Conservation (phyloP, 2,113 vertebrate species). For the Sinosuthora webbiana region DNA sequence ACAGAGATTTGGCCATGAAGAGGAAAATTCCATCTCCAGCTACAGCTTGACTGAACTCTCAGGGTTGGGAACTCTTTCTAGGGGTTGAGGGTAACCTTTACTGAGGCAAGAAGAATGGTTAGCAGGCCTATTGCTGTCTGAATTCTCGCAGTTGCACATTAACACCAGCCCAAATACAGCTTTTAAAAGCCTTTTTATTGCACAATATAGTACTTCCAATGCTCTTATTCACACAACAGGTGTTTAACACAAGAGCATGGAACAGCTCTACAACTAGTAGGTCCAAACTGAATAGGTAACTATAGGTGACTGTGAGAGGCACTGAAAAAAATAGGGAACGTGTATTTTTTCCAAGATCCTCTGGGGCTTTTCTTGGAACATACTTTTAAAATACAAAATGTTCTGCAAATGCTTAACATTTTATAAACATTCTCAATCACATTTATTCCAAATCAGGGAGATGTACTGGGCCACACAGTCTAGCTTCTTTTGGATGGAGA, state of each 20-base stretch:
- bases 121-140: neutral
- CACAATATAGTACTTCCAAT: neutral
- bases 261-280: neutral
- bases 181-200: neutral
- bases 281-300: neutral
- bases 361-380: neutral
- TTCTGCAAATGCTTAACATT: slow-evolving; percentile 3
- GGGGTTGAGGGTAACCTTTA: neutral
- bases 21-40: neutral
- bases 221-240: neutral
- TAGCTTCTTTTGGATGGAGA: neutral
- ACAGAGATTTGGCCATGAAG: neutral
- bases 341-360: neutral
- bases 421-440: neutral
- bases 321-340: neutral
- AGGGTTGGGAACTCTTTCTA: neutral
- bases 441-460: neutral
- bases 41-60: accelerated
- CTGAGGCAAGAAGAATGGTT: neutral
- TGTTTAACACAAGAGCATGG: neutral
- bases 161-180: neutral
- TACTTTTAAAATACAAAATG: neutral
- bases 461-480: neutral
- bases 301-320: neutral
- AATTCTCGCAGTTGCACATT: neutral